Conservation (phyloP, 2,888 invertebrate species). For the Peribatodes rhomboidaria region DNA sequence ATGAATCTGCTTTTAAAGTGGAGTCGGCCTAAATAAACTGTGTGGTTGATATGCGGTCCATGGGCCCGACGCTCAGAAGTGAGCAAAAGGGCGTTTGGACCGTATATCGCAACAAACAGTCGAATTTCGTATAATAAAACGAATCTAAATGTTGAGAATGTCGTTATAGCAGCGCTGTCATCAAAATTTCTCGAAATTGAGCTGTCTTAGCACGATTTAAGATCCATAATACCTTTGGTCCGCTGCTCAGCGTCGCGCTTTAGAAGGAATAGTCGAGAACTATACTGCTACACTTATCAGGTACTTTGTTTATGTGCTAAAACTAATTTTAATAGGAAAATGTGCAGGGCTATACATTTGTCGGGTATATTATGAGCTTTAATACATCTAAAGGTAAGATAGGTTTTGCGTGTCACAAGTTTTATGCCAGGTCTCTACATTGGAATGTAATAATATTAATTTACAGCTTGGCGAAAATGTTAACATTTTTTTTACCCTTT, state of each 20-base stretch:
- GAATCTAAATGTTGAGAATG: neutral
- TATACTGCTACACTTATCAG: slow-evolving; percentile 28
- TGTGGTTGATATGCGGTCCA: slow-evolving; percentile 4
- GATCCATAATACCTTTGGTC: neutral
- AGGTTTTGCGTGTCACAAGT: slow-evolving; percentile 38
- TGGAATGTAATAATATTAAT: slow-evolving; percentile 17
- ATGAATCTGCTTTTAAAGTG: too few relatives aligned
- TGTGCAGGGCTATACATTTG: slow-evolving; percentile 24
- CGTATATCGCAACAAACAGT: neutral
- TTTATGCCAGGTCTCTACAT: slow-evolving; percentile 45
- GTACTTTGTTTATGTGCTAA: slow-evolving; percentile 42
- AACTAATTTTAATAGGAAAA: slow-evolving; percentile 28
- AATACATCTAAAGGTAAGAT: slow-evolving; percentile 26
- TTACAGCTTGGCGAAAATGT: neutral
- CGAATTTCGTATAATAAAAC: neutral
- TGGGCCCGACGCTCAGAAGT: too few relatives aligned
- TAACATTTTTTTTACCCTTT: neutral
- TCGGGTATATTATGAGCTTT: slow-evolving; percentile 19
- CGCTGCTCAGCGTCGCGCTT: neutral
- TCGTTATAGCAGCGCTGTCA: neutral
- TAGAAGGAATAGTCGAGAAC: neutral
- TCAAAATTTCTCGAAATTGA: neutral
- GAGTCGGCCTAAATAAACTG: slow-evolving; percentile 1
- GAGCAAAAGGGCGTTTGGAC: neutral
- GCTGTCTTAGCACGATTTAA: neutral